Evolutionary conservation across 2,797 vertebrate species (phyloP).

Genomic region (Gadopsis bispinosus): DNA sequence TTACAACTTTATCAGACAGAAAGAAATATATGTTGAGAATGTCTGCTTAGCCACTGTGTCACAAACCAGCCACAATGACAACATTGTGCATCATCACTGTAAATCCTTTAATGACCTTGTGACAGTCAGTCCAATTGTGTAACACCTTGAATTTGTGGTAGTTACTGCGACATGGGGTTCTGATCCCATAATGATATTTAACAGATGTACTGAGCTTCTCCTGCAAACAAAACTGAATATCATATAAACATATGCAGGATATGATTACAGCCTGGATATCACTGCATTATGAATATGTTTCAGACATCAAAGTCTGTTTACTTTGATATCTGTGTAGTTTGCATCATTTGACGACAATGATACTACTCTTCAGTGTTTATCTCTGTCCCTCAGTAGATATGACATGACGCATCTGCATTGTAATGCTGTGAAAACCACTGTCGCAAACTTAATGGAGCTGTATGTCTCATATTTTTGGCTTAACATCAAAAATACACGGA

Average conservation of each 20-base stretch:
- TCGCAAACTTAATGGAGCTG: background rate
- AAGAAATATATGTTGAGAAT: background rate
- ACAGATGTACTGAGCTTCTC: constrained; percentile 9
- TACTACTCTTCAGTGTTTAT: background rate
- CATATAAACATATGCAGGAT: background rate
- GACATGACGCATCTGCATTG: background rate
- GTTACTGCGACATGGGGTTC: background rate
- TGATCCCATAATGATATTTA: background rate
- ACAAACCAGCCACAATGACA: constrained; percentile 19
- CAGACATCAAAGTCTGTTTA: constrained; percentile 1
- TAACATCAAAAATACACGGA: background rate
- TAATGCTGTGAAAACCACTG: background rate
- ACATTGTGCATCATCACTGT: background rate
- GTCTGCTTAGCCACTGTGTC: background rate
- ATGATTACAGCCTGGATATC: background rate
- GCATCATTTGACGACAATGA: constrained; percentile 10
- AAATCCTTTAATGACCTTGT: background rate
- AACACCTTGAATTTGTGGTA: background rate
- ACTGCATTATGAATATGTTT: background rate
- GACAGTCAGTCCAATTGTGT: constrained; percentile 6
- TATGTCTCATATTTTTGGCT: background rate
- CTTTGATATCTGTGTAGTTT: constrained; percentile 9
- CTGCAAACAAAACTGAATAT: constrained; percentile 6
- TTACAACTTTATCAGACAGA: background rate
- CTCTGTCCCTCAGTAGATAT: background rate